phyloP scores from a whole-genome alignment of 2,797 vertebrate species.

The Aphelocoma californica region DNA sequence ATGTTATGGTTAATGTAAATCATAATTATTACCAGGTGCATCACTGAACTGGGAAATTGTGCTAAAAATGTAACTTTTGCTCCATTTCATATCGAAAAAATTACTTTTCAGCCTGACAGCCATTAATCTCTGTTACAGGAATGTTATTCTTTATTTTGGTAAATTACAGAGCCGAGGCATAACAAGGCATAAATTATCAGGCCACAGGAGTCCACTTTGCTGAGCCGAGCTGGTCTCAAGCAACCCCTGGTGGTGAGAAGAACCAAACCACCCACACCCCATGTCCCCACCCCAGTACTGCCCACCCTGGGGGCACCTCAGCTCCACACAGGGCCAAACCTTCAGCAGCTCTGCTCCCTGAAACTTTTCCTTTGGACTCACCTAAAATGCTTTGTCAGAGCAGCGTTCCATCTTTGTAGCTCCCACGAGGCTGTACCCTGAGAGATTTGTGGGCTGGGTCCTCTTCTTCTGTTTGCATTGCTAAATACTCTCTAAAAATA shows the following conservation, averaged over 20 bases:
- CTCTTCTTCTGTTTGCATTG: background rate
- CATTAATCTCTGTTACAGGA: conserved; percentile 32
- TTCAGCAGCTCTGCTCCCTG: background rate
- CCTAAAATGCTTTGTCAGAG: background rate
- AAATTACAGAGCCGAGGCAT: conserved; percentile 5
- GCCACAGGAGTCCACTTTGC: background rate
- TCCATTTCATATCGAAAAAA: conserved; percentile 66
- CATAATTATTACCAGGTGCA: conserved; percentile 59
- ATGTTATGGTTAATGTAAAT: conserved; percentile 48
- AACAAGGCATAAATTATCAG: conserved; percentile 41
- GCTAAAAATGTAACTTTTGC: conserved; percentile 55
- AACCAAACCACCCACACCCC: background rate
- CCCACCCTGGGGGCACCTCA: background rate
- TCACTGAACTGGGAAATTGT: conserved; percentile 58
- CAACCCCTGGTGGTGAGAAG: background rate
- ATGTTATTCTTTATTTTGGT: conserved; percentile 23
- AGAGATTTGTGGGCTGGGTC: background rate
- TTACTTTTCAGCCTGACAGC: conserved; percentile 8
- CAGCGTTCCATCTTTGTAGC: background rate
- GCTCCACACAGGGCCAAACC: background rate
- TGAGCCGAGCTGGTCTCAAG: background rate
- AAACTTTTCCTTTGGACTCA: background rate
- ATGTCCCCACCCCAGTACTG: background rate
- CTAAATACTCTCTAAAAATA: background rate
- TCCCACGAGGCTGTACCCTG: rapidly evolving